Base-by-base conservation (phyloP, 2,888 invertebrate genomes). In the Pocota personata region DNA sequence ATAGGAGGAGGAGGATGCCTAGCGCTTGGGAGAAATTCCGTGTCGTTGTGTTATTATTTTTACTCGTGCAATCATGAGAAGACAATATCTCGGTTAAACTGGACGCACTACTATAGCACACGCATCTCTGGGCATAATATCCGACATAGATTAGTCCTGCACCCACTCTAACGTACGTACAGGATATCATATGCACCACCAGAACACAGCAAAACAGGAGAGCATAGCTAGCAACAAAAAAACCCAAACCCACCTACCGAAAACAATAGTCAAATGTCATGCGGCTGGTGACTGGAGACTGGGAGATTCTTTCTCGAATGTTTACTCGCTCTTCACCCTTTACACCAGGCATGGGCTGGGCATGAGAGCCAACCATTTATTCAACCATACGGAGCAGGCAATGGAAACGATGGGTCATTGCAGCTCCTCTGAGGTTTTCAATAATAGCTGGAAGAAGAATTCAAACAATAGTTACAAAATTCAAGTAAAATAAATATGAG, bases 401-500 rank as follows among this genome's bases (percentile, higher is more conserved):
- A 76, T 30, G 69, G 72, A 57, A 71, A 57, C 37, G 79, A 66
- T 72, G 72, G 79, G 57, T 58, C 57, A 66, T 67, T 77, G 80
- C 72, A 77, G 82, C 86, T 86, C 86, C 72, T 86, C 86, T 86
- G 86, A 86, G 86, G 86, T 86, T 86, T 86, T 77, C 86, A 86
- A 86, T 86, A 86, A 86, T 86, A 82, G 86, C 82, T 86, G 82
- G 60, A 86, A 86, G 86, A 86, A 86, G 86, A 77, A 86, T 86
- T 86, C 86, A 86, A 86, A 86, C 86, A 86, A 86, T 86, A 86
- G 86, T 86, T 86, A 86, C 86, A 82, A 86, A 86, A 86, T 86
- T 77, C 86, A 86, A 86, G 86, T 86, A 86, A 86, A 86, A 86
- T 86, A 86, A 86, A 86, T 86, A 86, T 86, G 82, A 86, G 86